These are phyloP conservation scores for Nemotelus nigrinus DNA, from an alignment of 2,888 invertebrate species.

Conservation along the genomic window DNA sequence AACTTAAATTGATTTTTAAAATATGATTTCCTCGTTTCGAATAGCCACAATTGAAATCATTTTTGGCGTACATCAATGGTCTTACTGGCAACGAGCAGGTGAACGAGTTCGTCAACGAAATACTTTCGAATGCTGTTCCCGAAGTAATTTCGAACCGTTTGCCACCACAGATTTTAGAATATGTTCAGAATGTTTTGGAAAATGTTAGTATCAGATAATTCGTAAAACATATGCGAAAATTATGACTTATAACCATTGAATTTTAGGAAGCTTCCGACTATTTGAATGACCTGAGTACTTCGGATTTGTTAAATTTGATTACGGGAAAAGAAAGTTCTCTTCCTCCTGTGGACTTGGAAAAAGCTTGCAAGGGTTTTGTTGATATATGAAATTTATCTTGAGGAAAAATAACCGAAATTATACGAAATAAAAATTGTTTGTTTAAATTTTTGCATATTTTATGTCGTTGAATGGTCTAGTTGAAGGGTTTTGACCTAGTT, in stretches of 20 bases:
- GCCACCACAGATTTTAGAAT: not conserved
- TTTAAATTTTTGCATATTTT: no score
- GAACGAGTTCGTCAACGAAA: not conserved
- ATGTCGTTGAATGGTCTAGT: no score
- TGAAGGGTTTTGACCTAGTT: no score
- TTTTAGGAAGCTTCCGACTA: not conserved
- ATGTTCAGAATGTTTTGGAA: not conserved
- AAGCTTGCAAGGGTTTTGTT: not conserved
- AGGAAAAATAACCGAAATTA: no score
- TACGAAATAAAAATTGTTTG: no score
- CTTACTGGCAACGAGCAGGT: not conserved
- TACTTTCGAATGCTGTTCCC: not conserved
- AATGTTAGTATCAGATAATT: not conserved
- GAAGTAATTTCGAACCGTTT: constrained; percentile 3
- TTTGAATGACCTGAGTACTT: not conserved
- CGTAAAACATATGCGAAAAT: not conserved
- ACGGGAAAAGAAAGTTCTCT: not conserved
- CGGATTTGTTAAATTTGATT: not conserved
- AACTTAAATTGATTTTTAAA: not conserved
- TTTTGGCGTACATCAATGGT: not conserved
- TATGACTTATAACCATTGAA: not conserved
- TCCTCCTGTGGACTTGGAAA: not conserved
- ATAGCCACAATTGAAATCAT: constrained; percentile 5
- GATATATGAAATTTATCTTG: no score
- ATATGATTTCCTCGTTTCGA: not conserved